These are phyloP conservation scores for Hystrix brachyura DNA, from an alignment of 2,113 vertebrate species.

Conservation along the genomic window DNA sequence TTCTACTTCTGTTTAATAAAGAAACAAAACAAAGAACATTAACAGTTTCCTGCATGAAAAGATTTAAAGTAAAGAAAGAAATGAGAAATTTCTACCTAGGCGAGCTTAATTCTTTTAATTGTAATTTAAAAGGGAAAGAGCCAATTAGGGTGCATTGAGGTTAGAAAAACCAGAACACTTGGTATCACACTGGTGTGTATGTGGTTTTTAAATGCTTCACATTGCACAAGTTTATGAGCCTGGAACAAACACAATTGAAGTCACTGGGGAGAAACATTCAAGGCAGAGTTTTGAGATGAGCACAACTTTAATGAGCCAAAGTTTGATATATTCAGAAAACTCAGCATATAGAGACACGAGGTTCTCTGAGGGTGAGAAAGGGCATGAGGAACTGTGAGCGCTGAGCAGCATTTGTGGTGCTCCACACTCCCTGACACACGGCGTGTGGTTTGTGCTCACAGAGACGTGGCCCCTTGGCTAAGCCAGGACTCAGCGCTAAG, in stretches of 20 bases:
- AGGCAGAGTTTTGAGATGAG: constrained; percentile 51
- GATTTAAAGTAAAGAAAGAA: constrained; percentile 75
- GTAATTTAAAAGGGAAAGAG: constrained; percentile 71
- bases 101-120: constrained; percentile 69
- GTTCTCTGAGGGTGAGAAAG: background rate
- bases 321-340: constrained; percentile 36
- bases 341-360: background rate
- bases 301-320: constrained; percentile 55
- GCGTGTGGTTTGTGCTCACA: background rate
- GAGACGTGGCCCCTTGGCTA: background rate
- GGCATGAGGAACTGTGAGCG: background rate
- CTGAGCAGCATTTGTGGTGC: background rate
- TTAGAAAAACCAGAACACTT: constrained; percentile 66
- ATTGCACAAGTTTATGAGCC: constrained; percentile 53
- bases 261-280: constrained; percentile 28
- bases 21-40: constrained; percentile 61
- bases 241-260: constrained; percentile 76
- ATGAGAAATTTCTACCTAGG: constrained; percentile 66
- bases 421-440: background rate
- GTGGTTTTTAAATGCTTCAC: constrained; percentile 50
- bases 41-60: constrained; percentile 70
- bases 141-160: constrained; percentile 51
- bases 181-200: background rate
- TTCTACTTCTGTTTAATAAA: constrained; percentile 55
- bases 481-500: background rate